Conservation (phyloP, 1,140 invertebrate genomes). For the Anoplophora glabripennis region DNA sequence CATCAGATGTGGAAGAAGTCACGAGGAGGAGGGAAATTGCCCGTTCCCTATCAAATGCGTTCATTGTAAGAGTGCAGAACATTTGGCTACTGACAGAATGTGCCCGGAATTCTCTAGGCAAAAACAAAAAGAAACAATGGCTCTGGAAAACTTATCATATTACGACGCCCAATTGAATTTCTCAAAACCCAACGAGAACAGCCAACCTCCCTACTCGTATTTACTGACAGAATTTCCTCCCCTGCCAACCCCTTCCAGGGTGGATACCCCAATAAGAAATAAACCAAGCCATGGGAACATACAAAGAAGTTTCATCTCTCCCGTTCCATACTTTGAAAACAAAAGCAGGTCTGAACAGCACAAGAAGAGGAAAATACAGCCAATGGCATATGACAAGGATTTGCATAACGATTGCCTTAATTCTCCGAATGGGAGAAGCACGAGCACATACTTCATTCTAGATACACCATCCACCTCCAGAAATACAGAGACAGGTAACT, state of each 20-base stretch:
- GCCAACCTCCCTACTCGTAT: not conserved
- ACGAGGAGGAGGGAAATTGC: slow-evolving; percentile 13
- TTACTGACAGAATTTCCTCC: not conserved
- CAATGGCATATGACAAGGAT: too few species aligned
- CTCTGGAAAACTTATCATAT: slow-evolving; percentile 9
- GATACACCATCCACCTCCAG: too few species aligned
- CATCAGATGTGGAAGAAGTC: not conserved
- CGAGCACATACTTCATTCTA: too few species aligned
- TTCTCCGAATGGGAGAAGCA: too few species aligned
- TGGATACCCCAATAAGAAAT: not conserved
- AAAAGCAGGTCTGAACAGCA: too few species aligned
- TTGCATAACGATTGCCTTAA: too few species aligned
- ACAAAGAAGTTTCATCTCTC: too few species aligned
- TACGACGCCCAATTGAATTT: slow-evolving; percentile 5
- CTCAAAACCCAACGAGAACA: not conserved
- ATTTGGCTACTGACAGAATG: slow-evolving; percentile 14
- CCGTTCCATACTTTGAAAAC: too few species aligned
- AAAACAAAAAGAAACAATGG: slow-evolving; percentile 17
- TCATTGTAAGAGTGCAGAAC: slow-evolving; percentile 7
- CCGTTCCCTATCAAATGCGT: slow-evolving; percentile 2
- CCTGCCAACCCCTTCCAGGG: not conserved
- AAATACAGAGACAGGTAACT: too few species aligned
- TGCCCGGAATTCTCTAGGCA: slow-evolving; percentile 20
- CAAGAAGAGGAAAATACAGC: too few species aligned
- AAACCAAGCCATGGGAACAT: not conserved